These are phyloP conservation scores for Pseudorhiza aurosa DNA, from an alignment of 30 jellyfish, hydroid and myxozoan species.

Conservation along the genomic window DNA sequence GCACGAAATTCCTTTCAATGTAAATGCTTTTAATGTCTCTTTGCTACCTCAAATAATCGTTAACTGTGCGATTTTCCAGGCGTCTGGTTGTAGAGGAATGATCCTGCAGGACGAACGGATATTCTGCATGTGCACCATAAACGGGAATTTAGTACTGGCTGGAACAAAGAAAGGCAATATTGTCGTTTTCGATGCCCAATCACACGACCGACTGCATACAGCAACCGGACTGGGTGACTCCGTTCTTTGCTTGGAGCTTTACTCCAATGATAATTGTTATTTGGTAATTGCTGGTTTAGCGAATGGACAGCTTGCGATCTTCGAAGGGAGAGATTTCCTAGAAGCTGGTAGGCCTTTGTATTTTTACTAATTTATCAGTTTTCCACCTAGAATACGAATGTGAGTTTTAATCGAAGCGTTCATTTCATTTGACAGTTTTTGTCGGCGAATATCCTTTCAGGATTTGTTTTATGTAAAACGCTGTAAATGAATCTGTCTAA, in stretches of 20 bases:
- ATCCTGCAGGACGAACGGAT: slow-evolving; percentile 73
- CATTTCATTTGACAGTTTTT: too few relatives aligned
- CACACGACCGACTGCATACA: slow-evolving; percentile 41
- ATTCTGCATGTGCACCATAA: slow-evolving; percentile 76
- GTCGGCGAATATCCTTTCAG: too few relatives aligned
- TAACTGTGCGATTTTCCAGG: too few relatives aligned
- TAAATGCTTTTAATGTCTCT: too few relatives aligned
- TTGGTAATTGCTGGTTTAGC: slow-evolving; percentile 75
- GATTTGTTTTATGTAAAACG: too few relatives aligned
- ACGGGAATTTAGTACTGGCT: slow-evolving; percentile 43
- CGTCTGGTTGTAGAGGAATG: slow-evolving; percentile 79
- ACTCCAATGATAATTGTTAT: slow-evolving; percentile 13
- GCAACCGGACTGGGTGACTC: slow-evolving; percentile 63
- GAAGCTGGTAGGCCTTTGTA: slow-evolving; percentile 48
- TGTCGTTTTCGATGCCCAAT: slow-evolving; percentile 58
- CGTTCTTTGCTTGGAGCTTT: slow-evolving; percentile 56
- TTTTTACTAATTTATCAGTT: too few relatives aligned
- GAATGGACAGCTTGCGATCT: slow-evolving; percentile 72
- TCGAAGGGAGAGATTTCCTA: slow-evolving; percentile 29
- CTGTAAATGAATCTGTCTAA: too few relatives aligned
- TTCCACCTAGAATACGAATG: too few relatives aligned
- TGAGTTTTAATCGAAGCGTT: too few relatives aligned
- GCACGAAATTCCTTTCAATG: too few relatives aligned
- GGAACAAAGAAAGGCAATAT: slow-evolving; percentile 83
- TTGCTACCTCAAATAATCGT: too few relatives aligned